phyloP scores from a whole-genome alignment of 1,140 invertebrate species.

The Hyphantria cunea region DNA sequence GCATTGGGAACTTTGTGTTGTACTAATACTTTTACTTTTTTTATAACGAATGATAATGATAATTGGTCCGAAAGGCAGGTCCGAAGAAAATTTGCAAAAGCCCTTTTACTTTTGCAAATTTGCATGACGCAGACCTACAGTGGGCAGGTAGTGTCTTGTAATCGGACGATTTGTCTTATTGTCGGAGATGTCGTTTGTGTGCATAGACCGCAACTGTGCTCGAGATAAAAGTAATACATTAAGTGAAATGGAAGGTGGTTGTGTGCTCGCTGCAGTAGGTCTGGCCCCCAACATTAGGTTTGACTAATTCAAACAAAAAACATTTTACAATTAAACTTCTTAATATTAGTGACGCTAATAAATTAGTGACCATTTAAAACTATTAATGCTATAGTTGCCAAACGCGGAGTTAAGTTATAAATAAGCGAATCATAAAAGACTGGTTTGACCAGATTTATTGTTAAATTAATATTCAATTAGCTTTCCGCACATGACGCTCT shows the following conservation, averaged over 20 bases:
- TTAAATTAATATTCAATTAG: slow-evolving; percentile 81
- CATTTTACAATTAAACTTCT: slow-evolving; percentile 18
- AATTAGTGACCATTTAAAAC: slow-evolving; percentile 32
- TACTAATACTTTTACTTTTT: slow-evolving; percentile 74
- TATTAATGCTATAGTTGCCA: slow-evolving; percentile 35
- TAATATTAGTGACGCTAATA: slow-evolving; percentile 28
- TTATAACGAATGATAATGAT: slow-evolving; percentile 57
- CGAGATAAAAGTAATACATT: slow-evolving; percentile 80
- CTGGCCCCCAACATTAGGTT: slow-evolving; percentile 49
- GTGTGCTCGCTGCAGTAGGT: slow-evolving; percentile 66
- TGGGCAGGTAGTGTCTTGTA: slow-evolving; percentile 74
- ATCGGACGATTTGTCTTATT: slow-evolving; percentile 81
- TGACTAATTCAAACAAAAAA: slow-evolving; percentile 31
- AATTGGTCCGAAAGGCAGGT: slow-evolving; percentile 18
- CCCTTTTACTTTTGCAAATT: slow-evolving; percentile 51
- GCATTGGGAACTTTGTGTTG: slow-evolving; percentile 41
- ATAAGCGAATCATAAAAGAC: slow-evolving; percentile 50
- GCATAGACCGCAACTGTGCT: slow-evolving; percentile 71
- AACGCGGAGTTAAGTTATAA: slow-evolving; percentile 57
- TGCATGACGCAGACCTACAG: slow-evolving; percentile 70
- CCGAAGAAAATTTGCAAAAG: too few species aligned
- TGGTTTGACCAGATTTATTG: slow-evolving; percentile 75
- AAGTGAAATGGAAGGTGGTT: slow-evolving; percentile 74
- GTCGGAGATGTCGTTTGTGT: slow-evolving; percentile 74
- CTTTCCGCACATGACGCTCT: slow-evolving; percentile 79